These are phyloP conservation scores for Aythya baeri DNA, from an alignment of 2,113 vertebrate species.

Conservation along the genomic window DNA sequence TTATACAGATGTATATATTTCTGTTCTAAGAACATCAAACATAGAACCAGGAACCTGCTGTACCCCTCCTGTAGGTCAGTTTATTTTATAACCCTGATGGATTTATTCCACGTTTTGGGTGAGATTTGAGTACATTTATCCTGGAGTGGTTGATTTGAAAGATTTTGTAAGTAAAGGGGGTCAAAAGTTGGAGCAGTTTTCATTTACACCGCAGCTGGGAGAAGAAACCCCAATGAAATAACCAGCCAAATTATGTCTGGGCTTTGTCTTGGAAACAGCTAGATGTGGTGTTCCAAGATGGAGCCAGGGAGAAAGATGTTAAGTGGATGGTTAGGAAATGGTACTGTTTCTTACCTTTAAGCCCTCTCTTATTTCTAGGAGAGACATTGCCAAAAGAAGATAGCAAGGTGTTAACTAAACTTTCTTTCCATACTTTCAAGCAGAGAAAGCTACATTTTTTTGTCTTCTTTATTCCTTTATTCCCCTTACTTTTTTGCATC, in stretches of 20 bases:
- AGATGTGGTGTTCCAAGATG: not conserved
- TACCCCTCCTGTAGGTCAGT: not conserved
- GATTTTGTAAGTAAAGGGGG: not conserved
- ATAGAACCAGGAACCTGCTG: not conserved
- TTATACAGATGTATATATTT: not conserved
- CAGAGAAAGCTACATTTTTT: not conserved
- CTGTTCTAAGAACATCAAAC: not conserved
- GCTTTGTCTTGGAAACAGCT: not conserved
- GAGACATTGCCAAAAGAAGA: not conserved
- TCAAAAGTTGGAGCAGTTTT: not conserved
- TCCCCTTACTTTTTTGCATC: not conserved
- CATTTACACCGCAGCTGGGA: not conserved
- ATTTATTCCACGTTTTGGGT: not conserved
- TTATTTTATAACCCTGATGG: not conserved
- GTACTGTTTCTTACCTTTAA: not conserved
- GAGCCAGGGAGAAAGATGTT: not conserved
- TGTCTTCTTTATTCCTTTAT: not conserved
- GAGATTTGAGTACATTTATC: not conserved
- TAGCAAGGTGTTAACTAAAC: not conserved
- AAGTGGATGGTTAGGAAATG: not conserved
- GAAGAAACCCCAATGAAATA: not conserved
- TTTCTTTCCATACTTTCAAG: not conserved
- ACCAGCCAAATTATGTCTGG: rapidly evolving
- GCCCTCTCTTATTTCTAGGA: not conserved
- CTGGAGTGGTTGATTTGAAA: not conserved